Percentiles rank a stretch among this genome's conserved stretches.
These are phyloP conservation scores for Coremacera marginata DNA, from an alignment of 2,888 invertebrate species.

Conservation along the genomic window DNA sequence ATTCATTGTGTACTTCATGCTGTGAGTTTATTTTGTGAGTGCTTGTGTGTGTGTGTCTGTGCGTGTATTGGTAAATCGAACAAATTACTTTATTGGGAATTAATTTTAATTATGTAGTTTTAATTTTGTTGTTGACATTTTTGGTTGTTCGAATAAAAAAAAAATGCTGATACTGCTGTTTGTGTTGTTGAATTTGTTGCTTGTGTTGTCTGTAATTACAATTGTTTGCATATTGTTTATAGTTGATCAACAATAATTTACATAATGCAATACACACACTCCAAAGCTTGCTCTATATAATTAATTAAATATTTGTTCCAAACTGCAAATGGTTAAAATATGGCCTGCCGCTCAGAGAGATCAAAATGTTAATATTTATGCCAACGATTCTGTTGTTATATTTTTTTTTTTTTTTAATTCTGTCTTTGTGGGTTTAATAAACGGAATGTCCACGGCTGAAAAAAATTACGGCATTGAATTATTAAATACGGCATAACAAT, in stretches of 20 bases:
- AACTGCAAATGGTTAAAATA: not conserved
- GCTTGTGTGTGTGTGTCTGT: not conserved
- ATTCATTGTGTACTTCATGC: not conserved
- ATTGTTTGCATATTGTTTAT: slow-evolving; percentile 31
- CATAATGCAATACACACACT: slow-evolving; percentile 22
- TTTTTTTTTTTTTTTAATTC: too few relatives aligned
- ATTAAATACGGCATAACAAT: not conserved
- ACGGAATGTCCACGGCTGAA: too few relatives aligned
- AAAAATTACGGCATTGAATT: too few relatives aligned
- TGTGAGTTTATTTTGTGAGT: not conserved
- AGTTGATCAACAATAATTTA: slow-evolving; percentile 18
- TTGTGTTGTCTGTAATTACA: not conserved
- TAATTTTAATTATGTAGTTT: slow-evolving; percentile 55
- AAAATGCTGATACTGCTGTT: not conserved
- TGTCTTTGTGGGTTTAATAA: too few relatives aligned
- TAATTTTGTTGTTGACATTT: slow-evolving; percentile 45
- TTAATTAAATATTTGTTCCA: slow-evolving; percentile 24
- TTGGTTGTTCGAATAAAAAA: not conserved
- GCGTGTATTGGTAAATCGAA: not conserved
- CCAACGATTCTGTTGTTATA: not conserved
- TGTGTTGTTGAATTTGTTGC: slow-evolving; percentile 5
- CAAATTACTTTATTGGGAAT: slow-evolving; percentile 55
- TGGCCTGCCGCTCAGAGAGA: slow-evolving; percentile 4
- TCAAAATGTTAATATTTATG: slow-evolving; percentile 2
- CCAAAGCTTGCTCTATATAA: slow-evolving; percentile 1